Evolutionary conservation across 2,888 invertebrate genomes (phyloP).

Genomic region (Nymphalis c-album): DNA sequence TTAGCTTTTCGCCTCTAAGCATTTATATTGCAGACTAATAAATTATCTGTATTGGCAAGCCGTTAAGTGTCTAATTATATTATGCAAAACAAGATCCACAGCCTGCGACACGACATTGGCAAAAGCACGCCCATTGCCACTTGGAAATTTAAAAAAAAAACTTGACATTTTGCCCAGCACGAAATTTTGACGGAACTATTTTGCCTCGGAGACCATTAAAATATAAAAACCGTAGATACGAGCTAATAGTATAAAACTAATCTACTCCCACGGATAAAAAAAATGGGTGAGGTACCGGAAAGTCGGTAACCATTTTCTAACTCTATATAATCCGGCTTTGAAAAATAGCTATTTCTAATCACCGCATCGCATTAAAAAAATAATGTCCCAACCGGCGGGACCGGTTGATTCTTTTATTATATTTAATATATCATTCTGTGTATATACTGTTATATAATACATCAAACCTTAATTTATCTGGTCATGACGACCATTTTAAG

Average conservation of each 20-base stretch:
- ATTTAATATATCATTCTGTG: slow-evolving; percentile 68
- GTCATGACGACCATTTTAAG: slow-evolving; percentile 66
- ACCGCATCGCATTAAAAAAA: slow-evolving; percentile 62
- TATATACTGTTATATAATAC: slow-evolving; percentile 68
- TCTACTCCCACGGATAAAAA: slow-evolving; percentile 59
- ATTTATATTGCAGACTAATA: slow-evolving; percentile 32
- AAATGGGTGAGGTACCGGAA: slow-evolving; percentile 57
- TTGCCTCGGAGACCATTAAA: slow-evolving; percentile 55
- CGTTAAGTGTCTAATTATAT: slow-evolving; percentile 32
- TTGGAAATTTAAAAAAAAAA: slow-evolving; percentile 16
- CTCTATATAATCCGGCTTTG: slow-evolving; percentile 51
- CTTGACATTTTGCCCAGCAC: slow-evolving; percentile 26
- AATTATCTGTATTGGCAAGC: slow-evolving; percentile 32
- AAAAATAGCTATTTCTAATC: slow-evolving; percentile 70
- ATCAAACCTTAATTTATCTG: slow-evolving; percentile 72
- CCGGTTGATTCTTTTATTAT: slow-evolving; percentile 44
- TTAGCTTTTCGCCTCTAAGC: slow-evolving; percentile 20
- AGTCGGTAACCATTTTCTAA: slow-evolving; percentile 47
- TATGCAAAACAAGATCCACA: slow-evolving; percentile 27
- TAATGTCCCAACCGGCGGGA: slow-evolving; percentile 58
- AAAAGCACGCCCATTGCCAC: slow-evolving; percentile 12
- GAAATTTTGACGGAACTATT: slow-evolving; percentile 51
- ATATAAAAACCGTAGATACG: slow-evolving; percentile 43
- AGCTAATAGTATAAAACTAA: slow-evolving; percentile 46
- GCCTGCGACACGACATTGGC: slow-evolving; percentile 13